Conservation (phyloP, 1,140 invertebrate genomes). For the Ptiloglossa arizonensis region DNA sequence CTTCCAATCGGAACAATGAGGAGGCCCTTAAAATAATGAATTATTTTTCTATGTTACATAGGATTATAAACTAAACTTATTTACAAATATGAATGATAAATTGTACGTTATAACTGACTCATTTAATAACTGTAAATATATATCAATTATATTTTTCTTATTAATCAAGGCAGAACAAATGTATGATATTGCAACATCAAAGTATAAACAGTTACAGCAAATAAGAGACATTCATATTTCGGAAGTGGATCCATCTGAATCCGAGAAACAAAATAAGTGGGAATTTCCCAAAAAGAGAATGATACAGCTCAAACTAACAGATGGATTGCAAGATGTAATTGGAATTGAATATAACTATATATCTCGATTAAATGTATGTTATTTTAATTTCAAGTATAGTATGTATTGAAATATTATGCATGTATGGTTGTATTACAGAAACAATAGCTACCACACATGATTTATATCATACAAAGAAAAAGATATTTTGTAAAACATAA, state of each 20-base stretch:
- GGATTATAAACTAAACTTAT: not conserved
- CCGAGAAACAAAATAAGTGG: slow-evolving; percentile 77
- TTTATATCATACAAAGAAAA: not conserved
- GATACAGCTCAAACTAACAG: slow-evolving; percentile 88
- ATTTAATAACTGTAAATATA: slow-evolving; percentile 59
- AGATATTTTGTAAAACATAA: not conserved
- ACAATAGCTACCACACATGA: not conserved
- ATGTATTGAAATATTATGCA: too few species aligned
- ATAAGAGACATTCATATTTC: slow-evolving; percentile 83
- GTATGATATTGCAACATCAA: slow-evolving; percentile 84
- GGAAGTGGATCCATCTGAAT: slow-evolving; percentile 81
- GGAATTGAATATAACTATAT: slow-evolving; percentile 88
- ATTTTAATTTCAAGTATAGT: not conserved
- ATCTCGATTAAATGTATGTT: slow-evolving; percentile 80
- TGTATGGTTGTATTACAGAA: not conserved
- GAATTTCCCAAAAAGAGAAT: slow-evolving; percentile 83
- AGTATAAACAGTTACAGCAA: slow-evolving; percentile 85
- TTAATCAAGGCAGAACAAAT: slow-evolving; percentile 80
- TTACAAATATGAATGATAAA: not conserved
- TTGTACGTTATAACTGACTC: not conserved
- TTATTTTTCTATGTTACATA: too few species aligned
- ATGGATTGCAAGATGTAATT: slow-evolving; percentile 87
- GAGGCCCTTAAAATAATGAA: too few species aligned
- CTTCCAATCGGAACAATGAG: too few species aligned
- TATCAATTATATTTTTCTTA: slow-evolving; percentile 39